Evolutionary conservation across 2,113 vertebrate genomes (phyloP).

Genomic region (Agapornis roseicollis): DNA sequence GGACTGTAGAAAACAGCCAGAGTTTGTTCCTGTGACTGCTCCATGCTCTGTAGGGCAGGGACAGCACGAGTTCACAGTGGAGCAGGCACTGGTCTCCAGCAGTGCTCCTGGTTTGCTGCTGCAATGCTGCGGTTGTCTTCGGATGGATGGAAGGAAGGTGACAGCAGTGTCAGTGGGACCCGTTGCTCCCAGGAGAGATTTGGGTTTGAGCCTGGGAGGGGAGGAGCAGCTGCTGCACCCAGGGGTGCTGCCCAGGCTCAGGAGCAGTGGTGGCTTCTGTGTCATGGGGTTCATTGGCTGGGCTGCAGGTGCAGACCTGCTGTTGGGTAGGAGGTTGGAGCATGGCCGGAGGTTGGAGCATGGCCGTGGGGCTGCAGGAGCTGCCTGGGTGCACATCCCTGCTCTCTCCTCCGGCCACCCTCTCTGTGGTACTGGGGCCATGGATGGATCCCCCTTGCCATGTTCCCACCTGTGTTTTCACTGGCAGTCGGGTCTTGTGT

Average conservation of each 20-base stretch:
- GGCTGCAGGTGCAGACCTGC: not conserved
- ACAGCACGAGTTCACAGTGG: no score
- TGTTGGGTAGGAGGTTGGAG: not conserved
- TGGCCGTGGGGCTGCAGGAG: accelerated
- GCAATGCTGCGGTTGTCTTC: accelerated
- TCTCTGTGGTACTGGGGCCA: not conserved
- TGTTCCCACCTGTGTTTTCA: not conserved
- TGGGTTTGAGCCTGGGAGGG: not conserved
- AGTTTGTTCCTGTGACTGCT: not conserved
- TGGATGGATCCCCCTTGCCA: accelerated
- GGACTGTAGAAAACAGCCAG: not conserved
- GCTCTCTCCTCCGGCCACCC: not conserved
- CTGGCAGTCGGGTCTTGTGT: not conserved
- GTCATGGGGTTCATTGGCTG: not conserved
- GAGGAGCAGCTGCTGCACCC: not conserved
- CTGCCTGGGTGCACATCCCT: not conserved
- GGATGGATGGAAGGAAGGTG: not conserved
- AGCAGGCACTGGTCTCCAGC: not conserved
- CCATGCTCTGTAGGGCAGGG: not conserved
- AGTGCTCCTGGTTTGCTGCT: not conserved
- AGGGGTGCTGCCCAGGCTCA: not conserved
- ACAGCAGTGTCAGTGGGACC: not conserved
- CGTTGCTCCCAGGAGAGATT: not conserved
- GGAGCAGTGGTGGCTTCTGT: accelerated
- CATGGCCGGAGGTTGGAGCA: not conserved